Conservation (phyloP, 2,113 vertebrate genomes). For the Pseudolaguvia tuberculata region DNA sequence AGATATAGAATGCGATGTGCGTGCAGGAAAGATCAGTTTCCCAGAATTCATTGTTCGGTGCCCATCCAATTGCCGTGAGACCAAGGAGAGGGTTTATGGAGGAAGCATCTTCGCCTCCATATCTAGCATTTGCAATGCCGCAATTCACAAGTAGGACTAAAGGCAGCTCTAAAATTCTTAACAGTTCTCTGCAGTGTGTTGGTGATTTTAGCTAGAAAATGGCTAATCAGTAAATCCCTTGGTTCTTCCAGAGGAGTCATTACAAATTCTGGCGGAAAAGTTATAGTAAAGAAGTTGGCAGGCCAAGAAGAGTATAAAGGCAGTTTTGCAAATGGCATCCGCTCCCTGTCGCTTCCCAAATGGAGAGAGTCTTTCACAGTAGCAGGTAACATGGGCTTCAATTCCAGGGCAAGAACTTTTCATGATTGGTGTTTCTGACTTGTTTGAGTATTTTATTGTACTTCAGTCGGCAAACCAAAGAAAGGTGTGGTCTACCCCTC, state of each 20-base stretch:
- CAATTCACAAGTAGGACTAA: slow-evolving; percentile 84
- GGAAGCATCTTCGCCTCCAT: slow-evolving; percentile 89
- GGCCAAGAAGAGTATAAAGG: slow-evolving; percentile 85
- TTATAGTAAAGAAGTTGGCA: slow-evolving; percentile 88
- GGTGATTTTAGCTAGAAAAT: neutral
- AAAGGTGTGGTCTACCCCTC: slow-evolving; percentile 88
- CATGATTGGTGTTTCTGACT: neutral
- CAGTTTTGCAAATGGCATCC: slow-evolving; percentile 80
- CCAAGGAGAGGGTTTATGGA: slow-evolving; percentile 85
- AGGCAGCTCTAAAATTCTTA: neutral
- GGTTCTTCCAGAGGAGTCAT: slow-evolving; percentile 79
- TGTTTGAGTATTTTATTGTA: slow-evolving; percentile 15
- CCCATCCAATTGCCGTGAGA: slow-evolving; percentile 83
- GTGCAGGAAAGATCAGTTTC: slow-evolving; percentile 86
- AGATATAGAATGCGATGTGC: slow-evolving; percentile 83
- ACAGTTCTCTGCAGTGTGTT: neutral
- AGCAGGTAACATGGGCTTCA: slow-evolving; percentile 71
- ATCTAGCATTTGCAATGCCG: slow-evolving; percentile 92
- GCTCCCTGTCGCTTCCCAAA: slow-evolving; percentile 82
- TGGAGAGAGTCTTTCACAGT: slow-evolving; percentile 94
- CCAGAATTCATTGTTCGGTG: slow-evolving; percentile 92
- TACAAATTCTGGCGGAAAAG: slow-evolving; percentile 83
- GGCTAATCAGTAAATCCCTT: neutral
- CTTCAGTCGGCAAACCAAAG: slow-evolving; percentile 84
- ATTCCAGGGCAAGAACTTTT: neutral